A percentile compares a stretch with the other conserved stretches of the same genome.
Conservation (phyloP, 2,888 invertebrate genomes). For the Lingula anatina region DNA sequence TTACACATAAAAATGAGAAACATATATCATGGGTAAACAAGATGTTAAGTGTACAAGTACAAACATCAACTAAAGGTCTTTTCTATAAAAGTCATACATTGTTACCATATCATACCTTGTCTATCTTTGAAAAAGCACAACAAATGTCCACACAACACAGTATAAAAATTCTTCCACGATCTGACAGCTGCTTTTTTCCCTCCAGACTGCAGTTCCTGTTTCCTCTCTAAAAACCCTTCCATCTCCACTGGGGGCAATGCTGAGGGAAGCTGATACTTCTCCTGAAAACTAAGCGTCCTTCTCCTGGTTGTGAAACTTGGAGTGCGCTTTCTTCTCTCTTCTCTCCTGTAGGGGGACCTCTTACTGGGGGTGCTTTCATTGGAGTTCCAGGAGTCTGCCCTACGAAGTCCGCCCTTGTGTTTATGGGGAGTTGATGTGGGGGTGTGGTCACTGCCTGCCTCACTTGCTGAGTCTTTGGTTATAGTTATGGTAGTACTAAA, state of each 20-base stretch:
- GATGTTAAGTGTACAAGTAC: neutral
- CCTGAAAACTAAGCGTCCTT: constrained; percentile 75
- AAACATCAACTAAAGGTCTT: neutral
- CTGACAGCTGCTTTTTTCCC: constrained; percentile 91
- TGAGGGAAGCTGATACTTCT: constrained; percentile 41
- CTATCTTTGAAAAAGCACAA: constrained; percentile 97
- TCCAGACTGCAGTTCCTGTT: constrained; percentile 88
- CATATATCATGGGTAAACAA: neutral
- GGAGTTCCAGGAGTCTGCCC: too few relatives aligned
- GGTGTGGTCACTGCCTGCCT: too few relatives aligned
- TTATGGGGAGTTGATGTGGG: too few relatives aligned
- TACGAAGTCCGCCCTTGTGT: too few relatives aligned
- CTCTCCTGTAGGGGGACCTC: too few relatives aligned
- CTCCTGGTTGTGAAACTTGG: constrained; percentile 92
- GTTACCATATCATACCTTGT: constrained; percentile 57
- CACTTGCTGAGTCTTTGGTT: too few relatives aligned
- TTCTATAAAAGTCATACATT: too few relatives aligned
- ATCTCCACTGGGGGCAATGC: constrained; percentile 82
- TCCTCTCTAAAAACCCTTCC: constrained; percentile 84
- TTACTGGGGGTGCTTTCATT: too few relatives aligned
- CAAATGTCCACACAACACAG: constrained; percentile 92
- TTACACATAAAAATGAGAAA: neutral
- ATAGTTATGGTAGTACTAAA: too few relatives aligned
- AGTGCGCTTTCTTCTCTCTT: constrained; percentile 82
- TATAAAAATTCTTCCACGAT: constrained; percentile 92